Base-by-base conservation (phyloP, 1,140 invertebrate genomes). In the Drosophila truncata region DNA sequence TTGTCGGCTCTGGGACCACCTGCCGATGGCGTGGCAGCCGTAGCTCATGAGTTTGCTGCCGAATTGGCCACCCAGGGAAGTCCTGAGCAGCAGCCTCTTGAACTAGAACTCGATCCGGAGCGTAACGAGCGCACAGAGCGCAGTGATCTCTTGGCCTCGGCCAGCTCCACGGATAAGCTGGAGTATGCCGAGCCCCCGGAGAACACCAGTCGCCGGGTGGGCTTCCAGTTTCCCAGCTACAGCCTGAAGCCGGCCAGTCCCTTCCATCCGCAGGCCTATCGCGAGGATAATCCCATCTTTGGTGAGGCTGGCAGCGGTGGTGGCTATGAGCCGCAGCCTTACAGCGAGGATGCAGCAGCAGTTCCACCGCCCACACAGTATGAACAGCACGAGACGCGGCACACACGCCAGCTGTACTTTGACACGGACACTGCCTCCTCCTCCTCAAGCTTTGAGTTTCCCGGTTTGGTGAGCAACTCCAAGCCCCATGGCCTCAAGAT, bases 141-240 rank as follows among this genome's bases (percentile, higher is more conserved):
- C 59, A 92, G 86, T 46, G 85, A 90, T 65, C 60, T 84, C 20
- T 25, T 87, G 23, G 66, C 72, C 3, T 52, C 78, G 4, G 82
- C 73, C 54, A 90, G 81, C 25, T 79, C 78, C 39, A 91, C 81
- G 20, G 87, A 91, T 7, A 86, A 82, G 18, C 33, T 80, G 60
- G 83, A 84, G 46, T 85, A 82, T 9, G 80, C 78, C 0, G 81
- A 91, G 54, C 80, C 77, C 2, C 88, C 63, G 11, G 86, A 92
- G 67, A 64, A 86, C 7, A 82, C 84, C 9, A 92, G 90, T 49
- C 90, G 91, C 2, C 91, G 92, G 0, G 86, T 91, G 37, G 92
- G 92, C 16, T 91, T 93, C 29, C 78, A 92, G 52, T 93, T 93
- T 63, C 90, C 92, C 54, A 92, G 91, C 72, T 92, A 92, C 52